A percentile compares a stretch with the other conserved stretches of the same genome.
Evolutionary conservation across 2,888 invertebrate species (phyloP).

Genomic region (Toxonevra muliebris): DNA sequence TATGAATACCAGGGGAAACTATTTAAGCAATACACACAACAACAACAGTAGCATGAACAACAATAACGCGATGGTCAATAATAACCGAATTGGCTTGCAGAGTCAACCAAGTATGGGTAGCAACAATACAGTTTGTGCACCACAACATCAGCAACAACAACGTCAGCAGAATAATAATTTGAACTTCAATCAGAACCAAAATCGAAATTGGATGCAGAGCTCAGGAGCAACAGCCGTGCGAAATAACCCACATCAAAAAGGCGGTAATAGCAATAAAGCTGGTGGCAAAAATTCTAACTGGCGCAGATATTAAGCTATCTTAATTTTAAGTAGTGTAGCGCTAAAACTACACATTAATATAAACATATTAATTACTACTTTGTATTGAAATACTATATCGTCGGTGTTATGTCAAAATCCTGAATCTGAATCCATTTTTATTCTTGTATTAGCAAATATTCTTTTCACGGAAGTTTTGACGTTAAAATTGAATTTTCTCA

Average conservation of each 20-base stretch:
- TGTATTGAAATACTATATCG: too few species aligned
- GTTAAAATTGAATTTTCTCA: too few species aligned
- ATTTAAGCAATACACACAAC: not conserved
- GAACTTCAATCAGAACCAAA: not conserved
- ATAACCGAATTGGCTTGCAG: not conserved
- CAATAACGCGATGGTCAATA: not conserved
- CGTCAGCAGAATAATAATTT: not conserved
- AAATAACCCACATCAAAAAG: not conserved
- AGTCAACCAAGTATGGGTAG: not conserved
- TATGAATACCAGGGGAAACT: slow-evolving; percentile 6
- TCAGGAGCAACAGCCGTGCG: not conserved
- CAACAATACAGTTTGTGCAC: not conserved
- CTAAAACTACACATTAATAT: too few species aligned
- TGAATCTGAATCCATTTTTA: too few species aligned
- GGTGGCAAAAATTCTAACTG: not conserved
- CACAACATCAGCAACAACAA: not conserved
- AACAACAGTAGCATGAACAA: not conserved
- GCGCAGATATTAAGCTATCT: not conserved
- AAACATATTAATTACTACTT: too few species aligned
- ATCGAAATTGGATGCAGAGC: not conserved
- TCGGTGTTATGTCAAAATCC: too few species aligned
- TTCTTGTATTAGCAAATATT: too few species aligned
- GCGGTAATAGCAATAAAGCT: not conserved
- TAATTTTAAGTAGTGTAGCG: too few species aligned
- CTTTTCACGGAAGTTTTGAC: too few species aligned